Percentiles rank a stretch among this genome's conserved stretches.
These are phyloP conservation scores for Okamejei kenojei DNA, from an alignment of 2,797 vertebrate genomes.

Conservation along the genomic window DNA sequence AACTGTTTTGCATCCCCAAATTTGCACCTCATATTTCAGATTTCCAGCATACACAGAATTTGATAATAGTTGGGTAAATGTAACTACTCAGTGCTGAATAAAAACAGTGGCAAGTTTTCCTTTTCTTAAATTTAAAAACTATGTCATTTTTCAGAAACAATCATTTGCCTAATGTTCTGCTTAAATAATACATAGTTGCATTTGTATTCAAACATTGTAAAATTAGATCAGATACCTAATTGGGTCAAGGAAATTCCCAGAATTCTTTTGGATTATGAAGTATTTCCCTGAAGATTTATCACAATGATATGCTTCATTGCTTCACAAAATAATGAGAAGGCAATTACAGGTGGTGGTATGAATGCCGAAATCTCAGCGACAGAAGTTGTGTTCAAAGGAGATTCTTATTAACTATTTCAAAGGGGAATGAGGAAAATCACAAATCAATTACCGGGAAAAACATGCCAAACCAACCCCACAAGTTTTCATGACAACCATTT, in stretches of 20 bases:
- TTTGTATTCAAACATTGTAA: not conserved
- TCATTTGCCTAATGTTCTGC: not conserved
- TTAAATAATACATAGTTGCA: not conserved
- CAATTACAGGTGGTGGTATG: not conserved
- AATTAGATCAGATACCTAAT: not conserved
- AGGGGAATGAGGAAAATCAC: no score
- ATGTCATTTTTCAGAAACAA: not conserved
- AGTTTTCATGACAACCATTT: no score
- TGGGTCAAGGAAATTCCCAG: no score
- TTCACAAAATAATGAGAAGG: not conserved
- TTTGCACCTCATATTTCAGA: not conserved
- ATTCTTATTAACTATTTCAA: not conserved
- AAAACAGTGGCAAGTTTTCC: not conserved
- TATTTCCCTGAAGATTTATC: no score
- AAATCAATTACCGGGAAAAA: no score
- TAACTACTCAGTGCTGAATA: constrained; percentile 36
- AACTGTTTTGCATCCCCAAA: not conserved
- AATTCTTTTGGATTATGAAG: not conserved
- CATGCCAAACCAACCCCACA: no score
- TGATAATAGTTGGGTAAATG: not conserved
- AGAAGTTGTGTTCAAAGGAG: not conserved
- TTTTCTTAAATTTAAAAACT: not conserved
- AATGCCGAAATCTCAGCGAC: not conserved
- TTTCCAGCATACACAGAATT: not conserved
- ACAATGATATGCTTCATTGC: no score